phyloP scores from a whole-genome alignment of 2,888 invertebrate genomes.

The Arctia plantaginis region DNA sequence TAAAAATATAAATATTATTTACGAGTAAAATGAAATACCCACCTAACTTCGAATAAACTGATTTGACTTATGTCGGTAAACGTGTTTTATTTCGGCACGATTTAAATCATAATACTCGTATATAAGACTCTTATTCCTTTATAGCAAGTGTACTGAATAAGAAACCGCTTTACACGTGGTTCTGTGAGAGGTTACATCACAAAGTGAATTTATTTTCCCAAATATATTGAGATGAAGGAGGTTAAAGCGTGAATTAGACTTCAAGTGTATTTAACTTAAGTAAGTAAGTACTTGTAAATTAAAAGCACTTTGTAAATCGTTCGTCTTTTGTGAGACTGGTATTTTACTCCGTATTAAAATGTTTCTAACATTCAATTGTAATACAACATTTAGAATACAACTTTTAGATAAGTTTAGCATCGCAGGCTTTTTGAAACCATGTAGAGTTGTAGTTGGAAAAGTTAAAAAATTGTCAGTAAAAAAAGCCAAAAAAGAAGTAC shows the following conservation, averaged over 20 bases:
- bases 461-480: neutral
- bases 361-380: neutral
- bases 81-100: neutral
- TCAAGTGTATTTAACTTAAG: neutral
- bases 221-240: neutral
- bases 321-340: neutral
- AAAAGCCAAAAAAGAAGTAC: no score
- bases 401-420: no score
- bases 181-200: neutral
- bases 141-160: neutral
- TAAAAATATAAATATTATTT: neutral
- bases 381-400: neutral
- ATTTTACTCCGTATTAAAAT: neutral
- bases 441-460: neutral
- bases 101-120: no score
- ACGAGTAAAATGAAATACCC: neutral
- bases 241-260: neutral
- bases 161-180: neutral
- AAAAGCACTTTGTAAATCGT: neutral
- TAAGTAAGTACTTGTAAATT: neutral
- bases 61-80: neutral
- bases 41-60: neutral
- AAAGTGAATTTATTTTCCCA: slow-evolving; percentile 10
- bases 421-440: neutral
- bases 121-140: neutral